A percentile compares a stretch with the other conserved stretches of the same genome.
These are phyloP conservation scores for Tachina fera DNA, from an alignment of 2,888 invertebrate genomes.

Conservation along the genomic window DNA sequence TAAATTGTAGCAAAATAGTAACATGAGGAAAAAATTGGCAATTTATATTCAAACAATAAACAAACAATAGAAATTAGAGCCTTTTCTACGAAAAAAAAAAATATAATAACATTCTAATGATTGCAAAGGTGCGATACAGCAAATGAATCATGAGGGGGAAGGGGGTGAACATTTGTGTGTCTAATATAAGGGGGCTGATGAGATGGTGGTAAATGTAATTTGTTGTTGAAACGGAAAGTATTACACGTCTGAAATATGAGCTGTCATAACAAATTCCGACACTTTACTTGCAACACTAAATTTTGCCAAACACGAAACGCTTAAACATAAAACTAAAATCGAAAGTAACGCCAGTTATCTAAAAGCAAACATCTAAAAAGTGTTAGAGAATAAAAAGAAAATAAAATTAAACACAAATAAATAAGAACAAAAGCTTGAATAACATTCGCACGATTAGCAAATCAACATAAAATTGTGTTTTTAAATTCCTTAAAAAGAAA, in stretches of 20 bases:
- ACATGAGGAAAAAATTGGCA: slow-evolving; percentile 4
- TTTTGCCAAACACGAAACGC: slow-evolving; percentile 66
- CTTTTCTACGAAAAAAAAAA: slow-evolving; percentile 1
- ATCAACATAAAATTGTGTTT: slow-evolving; percentile 14
- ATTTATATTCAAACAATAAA: slow-evolving; percentile 55
- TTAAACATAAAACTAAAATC: slow-evolving; percentile 52
- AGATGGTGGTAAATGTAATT: slow-evolving; percentile 17
- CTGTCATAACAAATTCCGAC: slow-evolving; percentile 71
- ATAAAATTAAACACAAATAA: slow-evolving; percentile 10
- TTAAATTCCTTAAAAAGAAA: background rate
- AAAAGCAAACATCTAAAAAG: slow-evolving; percentile 40
- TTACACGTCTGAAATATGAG: slow-evolving; percentile 68
- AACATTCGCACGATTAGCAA: slow-evolving; percentile 54
- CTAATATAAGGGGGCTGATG: background rate
- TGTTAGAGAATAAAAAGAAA: background rate
- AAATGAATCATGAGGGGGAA: background rate
- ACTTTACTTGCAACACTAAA: slow-evolving; percentile 69
- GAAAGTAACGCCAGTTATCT: slow-evolving; percentile 64
- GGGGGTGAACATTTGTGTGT: background rate
- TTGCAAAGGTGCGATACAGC: slow-evolving; percentile 6
- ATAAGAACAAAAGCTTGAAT: slow-evolving; percentile 9
- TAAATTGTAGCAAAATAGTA: slow-evolving; percentile 62
- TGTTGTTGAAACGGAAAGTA: slow-evolving; percentile 60
- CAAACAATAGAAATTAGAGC: slow-evolving; percentile 52
- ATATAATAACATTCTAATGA: slow-evolving; percentile 33